Evolutionary conservation across 2,888 invertebrate genomes (phyloP).

Genomic region (Apoda limacodes): DNA sequence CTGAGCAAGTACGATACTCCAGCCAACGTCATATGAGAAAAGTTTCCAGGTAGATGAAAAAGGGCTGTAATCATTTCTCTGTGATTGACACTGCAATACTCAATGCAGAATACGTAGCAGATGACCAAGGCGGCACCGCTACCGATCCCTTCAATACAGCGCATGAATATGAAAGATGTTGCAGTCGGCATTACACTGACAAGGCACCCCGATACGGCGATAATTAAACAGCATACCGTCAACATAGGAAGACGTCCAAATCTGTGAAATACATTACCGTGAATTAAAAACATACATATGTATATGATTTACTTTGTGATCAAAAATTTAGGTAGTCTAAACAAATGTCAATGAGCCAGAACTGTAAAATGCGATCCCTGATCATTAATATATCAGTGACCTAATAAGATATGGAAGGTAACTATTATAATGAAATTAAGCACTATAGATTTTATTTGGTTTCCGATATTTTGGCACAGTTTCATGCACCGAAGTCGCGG

Average conservation of each 20-base stretch:
- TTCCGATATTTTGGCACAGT: too few relatives aligned
- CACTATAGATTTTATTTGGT: too few relatives aligned
- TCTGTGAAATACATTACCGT: too few relatives aligned
- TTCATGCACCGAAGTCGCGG: too few relatives aligned
- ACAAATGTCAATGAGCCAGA: too few relatives aligned
- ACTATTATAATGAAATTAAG: too few relatives aligned
- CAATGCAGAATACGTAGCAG: constrained; percentile 39
- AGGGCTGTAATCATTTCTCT: constrained; percentile 41
- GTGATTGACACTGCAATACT: constrained; percentile 36
- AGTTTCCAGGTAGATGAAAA: constrained; percentile 41
- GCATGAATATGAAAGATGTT: constrained; percentile 31
- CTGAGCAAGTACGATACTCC: constrained; percentile 42
- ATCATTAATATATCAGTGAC: too few relatives aligned
- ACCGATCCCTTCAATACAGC: constrained; percentile 42
- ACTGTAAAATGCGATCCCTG: too few relatives aligned
- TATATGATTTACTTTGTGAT: too few relatives aligned
- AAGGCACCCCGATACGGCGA: constrained; percentile 33
- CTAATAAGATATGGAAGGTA: too few relatives aligned
- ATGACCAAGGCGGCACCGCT: constrained; percentile 45
- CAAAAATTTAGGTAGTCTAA: too few relatives aligned
- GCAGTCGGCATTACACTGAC: constrained; percentile 34
- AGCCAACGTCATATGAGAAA: constrained; percentile 38
- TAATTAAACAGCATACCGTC: constrained; percentile 25
- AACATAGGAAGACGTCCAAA: constrained; percentile 37
- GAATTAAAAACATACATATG: too few relatives aligned